A percentile compares a stretch with the other conserved stretches of the same genome.
phyloP scores from a whole-genome alignment of 2,113 vertebrate species.

The Fulica atra region DNA sequence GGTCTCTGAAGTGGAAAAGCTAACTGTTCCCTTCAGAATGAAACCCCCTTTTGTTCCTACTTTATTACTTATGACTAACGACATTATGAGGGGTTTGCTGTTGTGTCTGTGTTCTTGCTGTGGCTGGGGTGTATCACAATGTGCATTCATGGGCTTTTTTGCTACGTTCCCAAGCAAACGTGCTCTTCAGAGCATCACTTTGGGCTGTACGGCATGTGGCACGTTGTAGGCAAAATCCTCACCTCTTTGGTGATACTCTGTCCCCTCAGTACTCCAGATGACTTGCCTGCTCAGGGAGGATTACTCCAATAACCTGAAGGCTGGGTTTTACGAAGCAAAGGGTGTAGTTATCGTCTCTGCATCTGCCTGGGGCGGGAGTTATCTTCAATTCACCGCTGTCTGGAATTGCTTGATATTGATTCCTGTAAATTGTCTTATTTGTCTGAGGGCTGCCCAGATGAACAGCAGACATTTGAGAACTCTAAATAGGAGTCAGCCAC shows the following conservation, averaged over 20 bases:
- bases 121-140: not conserved
- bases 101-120: slow-evolving; percentile 9
- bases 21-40: slow-evolving; percentile 78
- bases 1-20: slow-evolving; percentile 85
- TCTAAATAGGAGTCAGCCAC: slow-evolving; percentile 33
- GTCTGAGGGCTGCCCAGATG: slow-evolving; percentile 34
- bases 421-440: slow-evolving; percentile 21
- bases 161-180: rapidly evolving
- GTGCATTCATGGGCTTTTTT: not conserved
- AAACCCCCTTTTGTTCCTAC: slow-evolving; percentile 79
- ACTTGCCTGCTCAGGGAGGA: not conserved
- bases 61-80: slow-evolving; percentile 77
- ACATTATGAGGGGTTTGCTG: not conserved
- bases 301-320: not conserved
- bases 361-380: not conserved
- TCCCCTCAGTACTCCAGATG: not conserved
- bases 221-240: not conserved
- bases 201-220: not conserved
- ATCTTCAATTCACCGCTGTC: not conserved
- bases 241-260: not conserved
- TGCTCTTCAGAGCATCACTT: not conserved
- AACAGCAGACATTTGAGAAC: slow-evolving; percentile 10
- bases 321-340: not conserved
- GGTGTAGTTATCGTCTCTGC: not conserved
- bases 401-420: slow-evolving; percentile 18